phyloP scores from a whole-genome alignment of 1,140 invertebrate genomes.

The Paraescarpia echinospica region DNA sequence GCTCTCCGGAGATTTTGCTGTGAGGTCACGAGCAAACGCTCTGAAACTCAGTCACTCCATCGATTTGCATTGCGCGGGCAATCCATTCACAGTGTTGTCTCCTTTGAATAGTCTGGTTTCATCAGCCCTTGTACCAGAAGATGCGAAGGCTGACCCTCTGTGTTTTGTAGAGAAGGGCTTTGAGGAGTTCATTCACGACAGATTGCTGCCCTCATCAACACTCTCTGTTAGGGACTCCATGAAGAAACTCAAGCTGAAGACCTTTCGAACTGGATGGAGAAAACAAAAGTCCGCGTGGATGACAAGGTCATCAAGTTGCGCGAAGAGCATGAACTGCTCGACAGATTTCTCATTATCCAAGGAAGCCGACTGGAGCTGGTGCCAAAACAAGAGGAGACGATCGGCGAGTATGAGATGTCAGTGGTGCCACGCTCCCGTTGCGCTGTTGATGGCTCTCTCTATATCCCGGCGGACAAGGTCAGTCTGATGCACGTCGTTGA shows the following conservation, averaged over 20 bases:
- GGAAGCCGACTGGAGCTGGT: constrained; percentile 5
- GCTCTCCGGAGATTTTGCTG: constrained; percentile 13
- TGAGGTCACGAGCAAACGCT: constrained; percentile 6
- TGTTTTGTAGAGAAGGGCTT: constrained; percentile 9
- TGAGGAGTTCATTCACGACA: constrained; percentile 12
- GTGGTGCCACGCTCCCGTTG: too few relatives aligned
- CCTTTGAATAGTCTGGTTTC: neutral
- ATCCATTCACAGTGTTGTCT: neutral
- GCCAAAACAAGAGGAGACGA: neutral
- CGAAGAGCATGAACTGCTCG: constrained; percentile 14
- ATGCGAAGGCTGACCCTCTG: constrained; percentile 8
- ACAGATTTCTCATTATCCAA: constrained; percentile 13
- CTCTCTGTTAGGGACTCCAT: constrained; percentile 2
- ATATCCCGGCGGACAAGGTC: too few relatives aligned
- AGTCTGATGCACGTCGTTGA: too few relatives aligned
- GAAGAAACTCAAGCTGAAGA: constrained; percentile 21
- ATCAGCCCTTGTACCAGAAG: neutral
- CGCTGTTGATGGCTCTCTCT: too few relatives aligned
- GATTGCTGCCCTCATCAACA: constrained; percentile 6
- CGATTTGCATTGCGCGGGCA: neutral
- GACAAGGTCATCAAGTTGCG: constrained; percentile 16
- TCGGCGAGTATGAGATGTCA: constrained; percentile 14
- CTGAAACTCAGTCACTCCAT: neutral
- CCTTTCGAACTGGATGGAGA: neutral
- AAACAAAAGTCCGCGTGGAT: neutral